A percentile compares a stretch with the other conserved stretches of the same genome.
These are phyloP conservation scores for Metellina segmentata DNA, from an alignment of 2,888 invertebrate genomes.

Conservation along the genomic window DNA sequence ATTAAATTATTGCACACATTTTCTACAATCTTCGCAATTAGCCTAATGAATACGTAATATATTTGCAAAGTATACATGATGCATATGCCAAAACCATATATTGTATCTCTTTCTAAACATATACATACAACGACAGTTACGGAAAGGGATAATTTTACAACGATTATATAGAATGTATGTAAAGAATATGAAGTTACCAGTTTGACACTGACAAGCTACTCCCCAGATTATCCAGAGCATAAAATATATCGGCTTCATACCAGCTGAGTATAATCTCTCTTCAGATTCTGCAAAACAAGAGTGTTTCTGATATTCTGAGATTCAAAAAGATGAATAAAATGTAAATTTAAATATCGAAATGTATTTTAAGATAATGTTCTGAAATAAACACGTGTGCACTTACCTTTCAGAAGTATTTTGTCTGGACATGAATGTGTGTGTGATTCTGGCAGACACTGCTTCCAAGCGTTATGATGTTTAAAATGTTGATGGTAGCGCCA, in stretches of 20 bases:
- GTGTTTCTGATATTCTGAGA: neutral
- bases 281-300: neutral
- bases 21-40: no score
- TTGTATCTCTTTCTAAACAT: no score
- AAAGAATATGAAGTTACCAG: neutral
- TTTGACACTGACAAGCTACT: neutral
- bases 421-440: neutral
- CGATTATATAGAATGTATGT: no score
- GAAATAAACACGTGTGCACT: neutral
- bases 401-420: neutral
- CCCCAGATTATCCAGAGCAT: neutral
- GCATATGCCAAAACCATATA: no score
- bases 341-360: neutral
- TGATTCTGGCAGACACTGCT: neutral
- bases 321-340: no score
- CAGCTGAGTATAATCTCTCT: neutral
- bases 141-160: no score
- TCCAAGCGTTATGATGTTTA: neutral
- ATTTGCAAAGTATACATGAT: no score
- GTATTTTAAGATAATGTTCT: neutral
- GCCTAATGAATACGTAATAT: no score
- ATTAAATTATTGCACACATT: no score
- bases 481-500: conserved; percentile 23
- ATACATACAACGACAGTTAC: no score
- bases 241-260: neutral